Conservation (phyloP, 2,888 invertebrate species). For the Plagodis pulveraria region DNA sequence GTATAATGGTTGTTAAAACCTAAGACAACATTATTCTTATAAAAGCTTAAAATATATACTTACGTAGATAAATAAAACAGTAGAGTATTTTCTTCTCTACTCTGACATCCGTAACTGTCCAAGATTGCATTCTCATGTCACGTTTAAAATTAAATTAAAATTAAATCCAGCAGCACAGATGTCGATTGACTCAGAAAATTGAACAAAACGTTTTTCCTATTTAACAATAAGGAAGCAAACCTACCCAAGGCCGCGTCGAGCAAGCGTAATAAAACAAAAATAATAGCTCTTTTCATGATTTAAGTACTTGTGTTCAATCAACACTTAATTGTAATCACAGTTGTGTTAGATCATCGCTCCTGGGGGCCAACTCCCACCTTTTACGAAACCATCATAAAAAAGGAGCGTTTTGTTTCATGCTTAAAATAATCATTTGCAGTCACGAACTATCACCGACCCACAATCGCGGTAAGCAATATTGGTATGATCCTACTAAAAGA, state of each 20-base stretch:
- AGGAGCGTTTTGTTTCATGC: too few species aligned
- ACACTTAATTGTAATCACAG: background rate
- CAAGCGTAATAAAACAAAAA: constrained; percentile 38
- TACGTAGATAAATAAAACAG: too few species aligned
- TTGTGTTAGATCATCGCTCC: background rate
- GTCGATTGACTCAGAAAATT: constrained; percentile 26
- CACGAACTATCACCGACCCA: too few species aligned
- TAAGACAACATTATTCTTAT: too few species aligned
- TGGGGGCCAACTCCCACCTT: too few species aligned
- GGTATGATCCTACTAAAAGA: too few species aligned
- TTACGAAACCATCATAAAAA: too few species aligned
- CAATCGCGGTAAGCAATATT: too few species aligned
- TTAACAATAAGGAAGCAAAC: constrained; percentile 43
- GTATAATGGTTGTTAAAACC: too few species aligned
- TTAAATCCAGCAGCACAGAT: background rate
- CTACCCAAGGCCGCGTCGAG: constrained; percentile 35
- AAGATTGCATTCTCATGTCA: constrained; percentile 7
- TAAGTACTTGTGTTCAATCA: constrained; percentile 11
- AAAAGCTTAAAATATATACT: too few species aligned
- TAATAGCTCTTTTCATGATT: constrained; percentile 35
- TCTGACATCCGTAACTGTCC: background rate
- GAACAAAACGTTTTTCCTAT: constrained; percentile 38
- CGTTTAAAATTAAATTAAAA: constrained; percentile 19
- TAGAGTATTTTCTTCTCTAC: background rate
- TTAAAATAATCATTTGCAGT: too few species aligned